A percentile compares a stretch with the other conserved stretches of the same genome.
These are phyloP conservation scores for Cephus pulcher DNA, from an alignment of 2,888 invertebrate species.

Conservation along the genomic window DNA sequence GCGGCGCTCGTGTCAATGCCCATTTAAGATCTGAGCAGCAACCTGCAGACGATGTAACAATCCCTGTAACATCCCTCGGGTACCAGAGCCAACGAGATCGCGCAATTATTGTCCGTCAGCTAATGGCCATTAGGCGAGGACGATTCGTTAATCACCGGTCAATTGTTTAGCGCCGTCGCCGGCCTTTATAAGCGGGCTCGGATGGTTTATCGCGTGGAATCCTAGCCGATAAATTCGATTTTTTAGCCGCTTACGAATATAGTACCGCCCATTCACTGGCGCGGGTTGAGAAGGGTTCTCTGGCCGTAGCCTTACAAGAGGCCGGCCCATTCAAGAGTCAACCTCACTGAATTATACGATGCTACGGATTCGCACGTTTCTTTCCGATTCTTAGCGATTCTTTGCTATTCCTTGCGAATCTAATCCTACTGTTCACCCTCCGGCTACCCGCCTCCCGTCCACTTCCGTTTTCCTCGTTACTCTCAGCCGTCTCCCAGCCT, in stretches of 20 bases:
- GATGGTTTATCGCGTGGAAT: slow-evolving; percentile 47
- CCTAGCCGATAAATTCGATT: slow-evolving; percentile 48
- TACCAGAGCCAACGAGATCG: slow-evolving; percentile 22
- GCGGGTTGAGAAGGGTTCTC: slow-evolving; percentile 19
- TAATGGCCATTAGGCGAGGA: slow-evolving; percentile 10
- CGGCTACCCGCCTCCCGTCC: slow-evolving; percentile 7
- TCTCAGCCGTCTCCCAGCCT: slow-evolving; percentile 14
- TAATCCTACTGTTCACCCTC: neutral
- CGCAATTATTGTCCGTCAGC: slow-evolving; percentile 32
- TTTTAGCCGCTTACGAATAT: slow-evolving; percentile 48
- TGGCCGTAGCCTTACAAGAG: slow-evolving; percentile 29
- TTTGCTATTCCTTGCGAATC: neutral
- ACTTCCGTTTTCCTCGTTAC: slow-evolving; percentile 23
- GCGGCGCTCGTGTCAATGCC: slow-evolving; percentile 26
- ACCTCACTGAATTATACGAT: slow-evolving; percentile 45
- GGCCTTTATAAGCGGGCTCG: slow-evolving; percentile 18
- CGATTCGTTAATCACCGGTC: slow-evolving; percentile 35
- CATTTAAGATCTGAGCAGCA: slow-evolving; percentile 27
- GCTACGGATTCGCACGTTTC: slow-evolving; percentile 37
- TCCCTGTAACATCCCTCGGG: slow-evolving; percentile 25
- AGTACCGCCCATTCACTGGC: slow-evolving; percentile 49
- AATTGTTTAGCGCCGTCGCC: slow-evolving; percentile 33
- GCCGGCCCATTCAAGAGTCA: slow-evolving; percentile 52
- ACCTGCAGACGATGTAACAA: slow-evolving; percentile 30
- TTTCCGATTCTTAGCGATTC: neutral